Evolutionary conservation across 30 jellyfish, hydroid and myxozoan species (phyloP).

Genomic region (Mastigias papua): DNA sequence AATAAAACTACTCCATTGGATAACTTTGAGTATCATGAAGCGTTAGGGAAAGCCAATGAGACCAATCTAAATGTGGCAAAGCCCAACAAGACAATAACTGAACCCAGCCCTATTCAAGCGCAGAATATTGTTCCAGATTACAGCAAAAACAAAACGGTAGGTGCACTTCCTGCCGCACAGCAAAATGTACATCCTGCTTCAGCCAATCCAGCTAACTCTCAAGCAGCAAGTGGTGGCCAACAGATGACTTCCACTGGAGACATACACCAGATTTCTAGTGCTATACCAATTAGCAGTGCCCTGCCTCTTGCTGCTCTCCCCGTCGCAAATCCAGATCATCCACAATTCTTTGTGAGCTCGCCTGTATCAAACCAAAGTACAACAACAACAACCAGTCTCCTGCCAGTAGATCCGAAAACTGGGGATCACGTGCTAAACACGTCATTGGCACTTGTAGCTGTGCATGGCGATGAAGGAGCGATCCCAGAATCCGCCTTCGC

Average conservation of each 20-base stretch:
- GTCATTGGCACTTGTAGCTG: constrained; percentile 31
- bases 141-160: neutral
- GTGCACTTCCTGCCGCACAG: neutral
- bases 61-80: neutral
- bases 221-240: neutral
- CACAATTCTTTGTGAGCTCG: constrained; percentile 56
- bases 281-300: constrained; percentile 6
- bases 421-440: constrained; percentile 49
- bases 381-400: constrained; percentile 42
- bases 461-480: constrained; percentile 62
- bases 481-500: constrained; percentile 51
- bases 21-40: constrained; percentile 56
- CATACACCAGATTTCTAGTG: constrained; percentile 41
- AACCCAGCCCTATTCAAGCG: constrained; percentile 38
- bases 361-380: constrained; percentile 46
- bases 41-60: constrained; percentile 22
- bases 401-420: constrained; percentile 42
- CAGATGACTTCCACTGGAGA: neutral
- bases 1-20: constrained; percentile 58
- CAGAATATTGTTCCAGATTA: constrained; percentile 23
- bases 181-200: constrained; percentile 4
- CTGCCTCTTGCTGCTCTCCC: constrained; percentile 68
- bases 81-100: neutral
- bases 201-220: neutral
- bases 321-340: neutral